These are phyloP conservation scores for Berghia stephanieae DNA, from an alignment of 1,140 invertebrate genomes.

Conservation along the genomic window DNA sequence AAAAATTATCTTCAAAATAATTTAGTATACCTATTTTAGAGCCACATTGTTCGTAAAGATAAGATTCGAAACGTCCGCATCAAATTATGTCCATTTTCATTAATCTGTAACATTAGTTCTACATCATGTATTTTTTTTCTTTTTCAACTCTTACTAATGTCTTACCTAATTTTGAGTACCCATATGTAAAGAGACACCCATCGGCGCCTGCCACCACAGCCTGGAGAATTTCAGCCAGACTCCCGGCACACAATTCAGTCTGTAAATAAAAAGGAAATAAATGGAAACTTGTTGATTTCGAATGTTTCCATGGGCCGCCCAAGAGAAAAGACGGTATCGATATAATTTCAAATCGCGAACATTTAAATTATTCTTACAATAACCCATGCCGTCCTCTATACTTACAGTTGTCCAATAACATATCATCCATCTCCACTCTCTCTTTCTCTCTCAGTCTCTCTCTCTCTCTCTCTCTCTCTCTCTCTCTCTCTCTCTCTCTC, in stretches of 20 bases:
- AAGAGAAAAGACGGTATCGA: constrained; percentile 30
- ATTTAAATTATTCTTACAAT: constrained; percentile 15
- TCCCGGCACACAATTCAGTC: constrained; percentile 89
- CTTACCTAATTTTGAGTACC: constrained; percentile 89
- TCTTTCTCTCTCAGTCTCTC: not conserved
- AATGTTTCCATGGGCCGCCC: no score
- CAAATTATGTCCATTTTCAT: no score
- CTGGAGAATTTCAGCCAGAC: constrained; percentile 90
- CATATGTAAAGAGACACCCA: constrained; percentile 91
- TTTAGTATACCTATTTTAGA: no score
- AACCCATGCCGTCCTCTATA: not conserved
- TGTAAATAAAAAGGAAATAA: no score
- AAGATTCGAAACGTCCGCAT: no score
- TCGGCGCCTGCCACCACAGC: constrained; percentile 93
- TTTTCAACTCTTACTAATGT: no score
- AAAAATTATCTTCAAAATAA: no score
- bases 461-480: not conserved
- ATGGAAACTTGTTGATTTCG: no score
- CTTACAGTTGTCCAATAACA: no score
- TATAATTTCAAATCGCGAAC: not conserved
- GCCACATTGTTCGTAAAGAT: no score
- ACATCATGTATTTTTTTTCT: no score
- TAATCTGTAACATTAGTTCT: no score
- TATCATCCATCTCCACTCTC: not conserved
- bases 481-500: not conserved